Evolutionary conservation across 1,140 invertebrate genomes (phyloP).

Genomic region (Hyphantria cunea): DNA sequence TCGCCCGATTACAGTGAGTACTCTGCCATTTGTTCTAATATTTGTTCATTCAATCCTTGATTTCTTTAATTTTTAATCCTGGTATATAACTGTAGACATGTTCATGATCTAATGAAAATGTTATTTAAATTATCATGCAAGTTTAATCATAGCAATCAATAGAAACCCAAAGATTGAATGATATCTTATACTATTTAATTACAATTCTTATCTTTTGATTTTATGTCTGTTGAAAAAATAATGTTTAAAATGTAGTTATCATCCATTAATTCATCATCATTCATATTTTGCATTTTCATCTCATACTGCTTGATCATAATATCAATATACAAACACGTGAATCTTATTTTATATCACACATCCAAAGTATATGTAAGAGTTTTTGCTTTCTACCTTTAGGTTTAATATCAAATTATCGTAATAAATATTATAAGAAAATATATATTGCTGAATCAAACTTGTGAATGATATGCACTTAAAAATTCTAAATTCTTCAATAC

Average conservation of each 20-base stretch:
- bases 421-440: conserved; percentile 9
- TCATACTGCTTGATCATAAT: conserved; percentile 31
- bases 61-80: conserved; percentile 40
- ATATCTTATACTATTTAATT: conserved; percentile 3
- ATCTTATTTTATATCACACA: conserved; percentile 23
- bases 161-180: conserved; percentile 19
- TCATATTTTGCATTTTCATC: conserved; percentile 30
- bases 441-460: too few species aligned
- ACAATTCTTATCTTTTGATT: conserved; percentile 25
- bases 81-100: too few species aligned
- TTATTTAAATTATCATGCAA: not conserved
- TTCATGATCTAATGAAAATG: too few species aligned
- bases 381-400: too few species aligned
- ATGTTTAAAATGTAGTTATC: conserved; percentile 30
- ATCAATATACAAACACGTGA: conserved; percentile 20
- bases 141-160: conserved; percentile 1
- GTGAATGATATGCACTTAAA: too few species aligned
- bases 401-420: conserved; percentile 3
- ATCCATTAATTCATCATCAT: conserved; percentile 34
- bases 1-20: conserved; percentile 76
- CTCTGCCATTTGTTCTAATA: conserved; percentile 54
- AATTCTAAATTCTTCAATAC: too few species aligned
- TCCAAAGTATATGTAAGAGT: conserved; percentile 19
- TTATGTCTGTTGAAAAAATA: conserved; percentile 18
- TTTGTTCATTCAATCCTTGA: conserved; percentile 53